Base-by-base conservation (phyloP, 2,113 vertebrate species). In the Xenotilapia longispinis region DNA sequence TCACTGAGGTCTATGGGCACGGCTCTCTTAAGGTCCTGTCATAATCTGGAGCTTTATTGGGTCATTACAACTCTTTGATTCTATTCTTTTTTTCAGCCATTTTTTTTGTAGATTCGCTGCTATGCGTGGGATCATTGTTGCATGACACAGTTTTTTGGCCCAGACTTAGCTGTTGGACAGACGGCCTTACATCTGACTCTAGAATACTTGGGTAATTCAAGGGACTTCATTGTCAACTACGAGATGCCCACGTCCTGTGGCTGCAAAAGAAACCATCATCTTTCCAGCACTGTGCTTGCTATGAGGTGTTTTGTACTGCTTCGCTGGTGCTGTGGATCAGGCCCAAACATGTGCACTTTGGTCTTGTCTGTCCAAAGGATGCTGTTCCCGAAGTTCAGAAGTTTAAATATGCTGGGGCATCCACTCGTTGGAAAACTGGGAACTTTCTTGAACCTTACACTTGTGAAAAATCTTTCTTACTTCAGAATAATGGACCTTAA, bases 41-140 rank as follows among this genome's bases (percentile, higher is more conserved):
- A 70, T 21, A 14, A 40, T 40, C 36, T 70, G 63, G n/a, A 70
- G n/a, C 0, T 40, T 40, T 40, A 70, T 21, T 40, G 36, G 63
- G 2, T 40, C 6, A 68, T 21, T 68, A 8, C 36, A 40, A 17
- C 14, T 2, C 0, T 26, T 47, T 0, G 63, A 42, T 23, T 40
- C 40, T 28, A 0, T 7, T 17, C 0, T 15, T 45, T 45, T 42
- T 45, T 47, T 7, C 14, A 73, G 68, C 0, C 40, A 47, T 42
- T 26, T 17, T 23, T 70, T 15, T 2, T 73, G 13, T 42, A 70
- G n/a, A 73, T 26, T 73, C 0, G 2, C 3, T 23, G 12, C 36
- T 40, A 5, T 42, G 63, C 0, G 0, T 40, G 36, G 36, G 36
- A 6, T 70, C 12, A 23, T 42, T 42, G 33, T 70, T 70, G 65